Base-by-base conservation (phyloP, 64 coral and sea anemone species). In the Anthopleura sola region DNA sequence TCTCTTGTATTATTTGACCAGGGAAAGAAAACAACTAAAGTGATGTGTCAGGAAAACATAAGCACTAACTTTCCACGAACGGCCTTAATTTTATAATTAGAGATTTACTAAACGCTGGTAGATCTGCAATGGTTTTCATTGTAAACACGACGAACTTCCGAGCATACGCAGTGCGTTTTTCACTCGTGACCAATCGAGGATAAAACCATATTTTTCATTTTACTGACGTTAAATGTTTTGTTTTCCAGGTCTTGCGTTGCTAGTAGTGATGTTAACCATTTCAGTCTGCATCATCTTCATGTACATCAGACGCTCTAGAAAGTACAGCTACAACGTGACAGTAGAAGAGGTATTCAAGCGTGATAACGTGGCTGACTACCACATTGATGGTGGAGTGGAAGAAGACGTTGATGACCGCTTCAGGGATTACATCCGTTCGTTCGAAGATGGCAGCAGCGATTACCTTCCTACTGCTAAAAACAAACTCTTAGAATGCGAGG, bases 301-400 rank as follows among this genome's bases (percentile, higher is more conserved):
- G 32, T 92, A 82, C 54, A 26, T 96, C 75, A 88, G 88, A 62
- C 84, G 90, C 66, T 75, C 58, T 5, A 68, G 53, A 79, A 84
- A 85, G 28, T 29, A 80, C 17, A 92, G 79, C 49, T 49, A 32
- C 36, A 82, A 92, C 15, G 31, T 84, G 7, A 77, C 49, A 18
- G 46, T 87, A 18, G 90, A 90, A 49, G 85, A 96, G 5, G 87
- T 86, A 15, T 96, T 92, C 75, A 88, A 88, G 37, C 94, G 90
- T 6, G 94, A 96, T 46, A 96, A 96, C 68, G 85, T 96, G 1
- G 54, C 88, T 7, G 91, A 92, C 32, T 96, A 96, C 51, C 91
- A 86, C 56, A 92, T 96, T 71, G 87, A 96, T n/a, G 94, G 94
- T 7, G 94, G 90, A n/a, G 90, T 90, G 0, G 94, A 96, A 40